A percentile compares a stretch with the other conserved stretches of the same genome.
phyloP scores from a whole-genome alignment of 2,113 vertebrate genomes.

The Phylloscopus trochilus region DNA sequence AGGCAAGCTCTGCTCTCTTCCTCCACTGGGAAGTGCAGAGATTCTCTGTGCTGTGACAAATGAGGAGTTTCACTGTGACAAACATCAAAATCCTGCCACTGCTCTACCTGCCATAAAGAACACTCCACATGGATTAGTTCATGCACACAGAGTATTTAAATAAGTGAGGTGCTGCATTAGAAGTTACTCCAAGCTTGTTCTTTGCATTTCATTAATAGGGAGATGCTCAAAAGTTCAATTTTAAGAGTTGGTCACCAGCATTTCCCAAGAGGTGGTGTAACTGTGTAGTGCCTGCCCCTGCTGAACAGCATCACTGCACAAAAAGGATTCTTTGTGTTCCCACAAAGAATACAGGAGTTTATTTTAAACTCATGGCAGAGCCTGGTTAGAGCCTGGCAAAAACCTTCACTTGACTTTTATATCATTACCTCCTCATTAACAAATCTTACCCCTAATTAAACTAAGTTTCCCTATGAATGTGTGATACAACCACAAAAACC shows the following conservation, averaged over 20 bases:
- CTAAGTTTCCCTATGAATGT: background rate
- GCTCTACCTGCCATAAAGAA: background rate
- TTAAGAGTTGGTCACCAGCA: background rate
- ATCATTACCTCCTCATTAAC: background rate
- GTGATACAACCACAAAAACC: background rate
- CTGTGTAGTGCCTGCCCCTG: background rate
- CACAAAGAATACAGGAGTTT: background rate
- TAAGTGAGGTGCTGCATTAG: background rate
- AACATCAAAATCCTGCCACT: background rate
- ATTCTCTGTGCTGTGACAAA: background rate
- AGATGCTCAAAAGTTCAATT: background rate
- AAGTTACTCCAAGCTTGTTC: background rate
- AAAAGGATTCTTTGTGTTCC: background rate
- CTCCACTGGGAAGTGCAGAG: fast-evolving
- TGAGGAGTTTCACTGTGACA: background rate
- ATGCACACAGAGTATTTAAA: background rate
- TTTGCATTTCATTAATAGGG: background rate
- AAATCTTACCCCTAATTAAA: background rate
- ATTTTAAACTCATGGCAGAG: background rate
- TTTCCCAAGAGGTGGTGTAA: background rate
- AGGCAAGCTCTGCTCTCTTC: background rate
- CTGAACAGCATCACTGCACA: background rate
- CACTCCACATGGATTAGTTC: background rate
- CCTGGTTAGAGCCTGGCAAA: background rate
- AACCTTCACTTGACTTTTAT: background rate